Evolutionary conservation across 2,113 vertebrate genomes (phyloP).

Genomic region (Phocoena phocoena): DNA sequence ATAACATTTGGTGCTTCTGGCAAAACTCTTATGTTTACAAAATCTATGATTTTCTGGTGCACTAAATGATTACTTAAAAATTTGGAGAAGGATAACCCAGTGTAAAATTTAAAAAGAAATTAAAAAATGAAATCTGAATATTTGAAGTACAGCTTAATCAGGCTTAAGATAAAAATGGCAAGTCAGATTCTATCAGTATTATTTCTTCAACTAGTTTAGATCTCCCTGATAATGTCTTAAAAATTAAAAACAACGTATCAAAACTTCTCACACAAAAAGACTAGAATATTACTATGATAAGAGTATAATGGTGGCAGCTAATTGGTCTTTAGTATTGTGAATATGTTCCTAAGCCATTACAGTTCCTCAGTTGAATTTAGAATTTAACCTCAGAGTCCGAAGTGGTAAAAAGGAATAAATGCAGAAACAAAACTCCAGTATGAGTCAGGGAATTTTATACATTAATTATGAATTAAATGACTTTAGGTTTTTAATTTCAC

Average conservation of each 20-base stretch:
- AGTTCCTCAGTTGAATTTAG: not conserved
- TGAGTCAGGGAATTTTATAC: not conserved
- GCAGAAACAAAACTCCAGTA: not conserved
- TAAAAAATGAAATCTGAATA: not conserved
- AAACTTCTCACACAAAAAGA: not conserved
- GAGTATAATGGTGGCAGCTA: not conserved
- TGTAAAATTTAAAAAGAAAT: not conserved
- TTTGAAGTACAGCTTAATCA: not conserved
- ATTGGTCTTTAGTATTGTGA: not conserved
- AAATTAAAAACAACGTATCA: not conserved
- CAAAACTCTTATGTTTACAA: not conserved
- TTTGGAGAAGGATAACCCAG: not conserved
- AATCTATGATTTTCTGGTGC: not conserved
- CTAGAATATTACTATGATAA: not conserved
- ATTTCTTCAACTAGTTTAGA: not conserved
- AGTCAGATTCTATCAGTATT: not conserved
- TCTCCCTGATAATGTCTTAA: not conserved
- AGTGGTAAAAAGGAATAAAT: not conserved
- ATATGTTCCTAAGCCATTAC: not conserved
- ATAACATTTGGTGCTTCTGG: not conserved
- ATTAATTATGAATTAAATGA: not conserved
- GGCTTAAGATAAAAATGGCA: not conserved
- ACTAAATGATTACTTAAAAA: not conserved
- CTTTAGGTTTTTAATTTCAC: not conserved
- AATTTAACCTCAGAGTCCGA: not conserved